Evolutionary conservation across 2,888 invertebrate species (phyloP).

Genomic region (Eilema caniola): DNA sequence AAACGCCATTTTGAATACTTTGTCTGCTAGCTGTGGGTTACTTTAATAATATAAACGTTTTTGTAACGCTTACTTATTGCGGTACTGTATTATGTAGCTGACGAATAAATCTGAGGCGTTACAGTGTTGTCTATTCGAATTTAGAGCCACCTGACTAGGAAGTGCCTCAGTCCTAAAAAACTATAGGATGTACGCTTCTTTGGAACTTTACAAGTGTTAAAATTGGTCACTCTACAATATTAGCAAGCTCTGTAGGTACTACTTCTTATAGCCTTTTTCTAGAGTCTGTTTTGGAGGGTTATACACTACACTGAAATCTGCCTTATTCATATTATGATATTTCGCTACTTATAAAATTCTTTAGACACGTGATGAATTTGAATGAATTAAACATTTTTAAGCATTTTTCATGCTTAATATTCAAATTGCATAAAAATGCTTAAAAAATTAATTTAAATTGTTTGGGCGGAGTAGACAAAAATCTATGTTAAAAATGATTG

Average conservation of each 20-base stretch:
- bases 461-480: no score
- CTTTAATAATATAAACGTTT: not conserved
- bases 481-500: no score
- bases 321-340: no score
- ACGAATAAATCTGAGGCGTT: not conserved
- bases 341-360: no score
- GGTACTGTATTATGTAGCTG: not conserved
- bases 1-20: slow-evolving; percentile 14
- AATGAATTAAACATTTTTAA: no score
- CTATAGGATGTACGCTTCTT: not conserved
- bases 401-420: no score
- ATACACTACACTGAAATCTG: no score
- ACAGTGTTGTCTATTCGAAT: not conserved
- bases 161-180: not conserved
- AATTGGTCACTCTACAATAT: not conserved
- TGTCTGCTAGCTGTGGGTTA: slow-evolving; percentile 6
- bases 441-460: no score
- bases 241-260: not conserved
- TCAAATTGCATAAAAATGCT: no score
- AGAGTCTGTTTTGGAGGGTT: not conserved
- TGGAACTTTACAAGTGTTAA: not conserved
- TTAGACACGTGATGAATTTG: no score
- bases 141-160: not conserved
- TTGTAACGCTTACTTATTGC: not conserved
- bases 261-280: not conserved